phyloP scores from a whole-genome alignment of 2,113 vertebrate genomes.

The Gymnorhina tibicen region DNA sequence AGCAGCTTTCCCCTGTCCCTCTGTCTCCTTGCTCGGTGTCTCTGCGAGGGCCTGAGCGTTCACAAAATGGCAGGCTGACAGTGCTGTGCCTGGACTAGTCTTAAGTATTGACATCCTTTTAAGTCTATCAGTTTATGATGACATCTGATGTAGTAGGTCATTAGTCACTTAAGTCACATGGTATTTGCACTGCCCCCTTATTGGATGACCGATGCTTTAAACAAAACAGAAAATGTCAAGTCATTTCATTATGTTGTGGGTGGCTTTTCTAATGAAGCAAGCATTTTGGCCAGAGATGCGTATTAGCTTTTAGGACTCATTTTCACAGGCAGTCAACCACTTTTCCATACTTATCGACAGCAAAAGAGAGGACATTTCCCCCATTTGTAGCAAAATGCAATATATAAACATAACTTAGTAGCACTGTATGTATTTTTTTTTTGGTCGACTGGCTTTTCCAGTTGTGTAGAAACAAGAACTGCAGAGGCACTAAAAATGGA shows the following conservation, averaged over 20 bases:
- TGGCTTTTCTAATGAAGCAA: neutral
- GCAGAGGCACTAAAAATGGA: neutral
- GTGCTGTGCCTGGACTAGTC: accelerated
- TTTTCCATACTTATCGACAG: neutral
- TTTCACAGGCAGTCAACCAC: neutral
- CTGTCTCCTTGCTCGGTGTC: neutral
- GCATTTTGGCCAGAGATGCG: accelerated
- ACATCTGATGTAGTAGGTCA: neutral
- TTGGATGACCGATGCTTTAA: neutral
- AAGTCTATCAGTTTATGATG: neutral
- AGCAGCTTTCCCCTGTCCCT: neutral
- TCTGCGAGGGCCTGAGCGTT: neutral
- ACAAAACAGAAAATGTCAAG: neutral
- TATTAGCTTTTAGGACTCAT: neutral
- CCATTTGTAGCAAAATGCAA: neutral
- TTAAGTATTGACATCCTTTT: neutral
- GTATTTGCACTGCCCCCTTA: neutral
- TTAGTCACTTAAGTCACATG: neutral
- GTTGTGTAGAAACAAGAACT: neutral
- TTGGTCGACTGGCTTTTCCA: neutral
- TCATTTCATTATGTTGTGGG: neutral
- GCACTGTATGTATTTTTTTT: neutral
- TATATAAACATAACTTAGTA: neutral
- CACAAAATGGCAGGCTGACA: neutral
- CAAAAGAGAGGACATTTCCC: neutral